Base-by-base conservation (phyloP, 2,888 invertebrate species). In the Apamea sordens region DNA sequence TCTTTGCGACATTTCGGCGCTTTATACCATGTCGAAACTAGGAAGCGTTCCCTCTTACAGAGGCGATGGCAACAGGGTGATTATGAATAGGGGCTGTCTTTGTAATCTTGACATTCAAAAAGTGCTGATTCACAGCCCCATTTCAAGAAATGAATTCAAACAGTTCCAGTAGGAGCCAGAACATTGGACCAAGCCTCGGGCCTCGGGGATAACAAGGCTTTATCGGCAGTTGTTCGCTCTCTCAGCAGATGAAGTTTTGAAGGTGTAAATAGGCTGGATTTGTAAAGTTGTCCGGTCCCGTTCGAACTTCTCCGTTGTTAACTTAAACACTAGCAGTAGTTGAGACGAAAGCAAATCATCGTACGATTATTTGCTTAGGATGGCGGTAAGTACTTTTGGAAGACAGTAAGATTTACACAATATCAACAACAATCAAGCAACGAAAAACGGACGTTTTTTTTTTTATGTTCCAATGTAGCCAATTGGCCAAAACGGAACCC, bases 261-360 rank as follows among this genome's bases (percentile, higher is more conserved):
- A 65, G 59, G 70, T 56, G 77, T 59, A 32, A 59, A 82, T 76
- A 81, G 77, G 28, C 32, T 56, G 59, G 50, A 47, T 81, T 56
- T 81, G 61, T 81, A 36, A 73, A 44, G 68, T 68, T 63, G 53
- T 41, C 63, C 73, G 80, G 80, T 36, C 32, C 36, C 44, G 36
- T 28, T 36, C 68, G 41, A 73, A 73, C 67, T 80, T 28, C 36
- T 7, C 21, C 24, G n/a, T 53, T n/a, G 11, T 64, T 53, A 53
- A 70, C 21, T 44, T 79, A 8, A 59, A 44, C 47, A 71, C 64
- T n/a, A n/a, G n/a, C 41, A 67, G 24, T 24, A 56, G 50, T 72
- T 73, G 41, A 24, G 21, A 53, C 4, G 7, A 67, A 61, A n/a
- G n/a, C 21, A 18, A 53, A 50, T 59, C 28, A 53, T 61, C 36